Evolutionary conservation across 2,888 invertebrate genomes (phyloP).

Genomic region (Macaria notata): DNA sequence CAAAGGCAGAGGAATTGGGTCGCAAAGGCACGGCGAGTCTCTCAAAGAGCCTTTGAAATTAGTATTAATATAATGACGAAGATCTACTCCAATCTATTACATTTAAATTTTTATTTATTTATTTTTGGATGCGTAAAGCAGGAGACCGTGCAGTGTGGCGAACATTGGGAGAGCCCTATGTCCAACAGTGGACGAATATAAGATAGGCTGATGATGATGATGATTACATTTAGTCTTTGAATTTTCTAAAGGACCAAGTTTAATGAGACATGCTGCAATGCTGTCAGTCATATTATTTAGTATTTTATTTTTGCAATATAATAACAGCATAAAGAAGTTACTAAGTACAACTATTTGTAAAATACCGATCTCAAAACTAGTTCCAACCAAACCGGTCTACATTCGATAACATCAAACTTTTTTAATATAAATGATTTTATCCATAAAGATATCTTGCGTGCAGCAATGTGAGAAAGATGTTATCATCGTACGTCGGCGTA

Average conservation of each 20-base stretch:
- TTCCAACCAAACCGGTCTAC: constrained; percentile 5
- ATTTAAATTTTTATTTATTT: too few species aligned
- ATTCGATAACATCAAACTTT: neutral
- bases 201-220: too few species aligned
- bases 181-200: too few species aligned
- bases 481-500: constrained; percentile 35
- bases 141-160: too few species aligned
- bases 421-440: constrained; percentile 42
- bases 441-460: constrained; percentile 42
- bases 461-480: constrained; percentile 48
- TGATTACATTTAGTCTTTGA: too few species aligned
- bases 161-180: too few species aligned
- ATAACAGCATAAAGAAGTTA: too few species aligned
- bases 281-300: too few species aligned
- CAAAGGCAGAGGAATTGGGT: constrained; percentile 43
- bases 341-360: neutral
- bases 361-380: neutral
- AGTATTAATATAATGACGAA: constrained; percentile 31
- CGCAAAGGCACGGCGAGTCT: constrained; percentile 33
- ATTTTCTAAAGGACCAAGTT: too few species aligned
- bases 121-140: too few species aligned
- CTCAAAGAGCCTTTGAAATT: constrained; percentile 23
- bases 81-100: neutral
- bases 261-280: too few species aligned
- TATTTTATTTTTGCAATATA: too few species aligned